Evolutionary conservation across 2,797 vertebrate species (phyloP), one percentile per base, ranked within the genome.

Genomic region (Urosaurus nigricauda): DNA sequence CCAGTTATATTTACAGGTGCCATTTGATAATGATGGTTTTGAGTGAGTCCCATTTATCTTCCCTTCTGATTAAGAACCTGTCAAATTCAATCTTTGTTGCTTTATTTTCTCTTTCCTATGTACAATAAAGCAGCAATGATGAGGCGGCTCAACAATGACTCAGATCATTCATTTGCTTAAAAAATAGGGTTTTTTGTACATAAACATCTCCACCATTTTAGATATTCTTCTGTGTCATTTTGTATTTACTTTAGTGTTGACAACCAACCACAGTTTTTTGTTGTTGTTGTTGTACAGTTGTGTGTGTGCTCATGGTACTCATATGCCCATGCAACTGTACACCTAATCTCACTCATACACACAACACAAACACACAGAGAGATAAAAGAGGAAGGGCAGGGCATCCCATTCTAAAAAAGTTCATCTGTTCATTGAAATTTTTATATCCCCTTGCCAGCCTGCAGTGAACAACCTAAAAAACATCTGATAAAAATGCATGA

Each of bases 101-200:
- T 58, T 75, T 83, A 51, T 85, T 40, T 56, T 0, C 73, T 79
- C 17, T 12, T 11, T 1, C 74, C 85, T 19, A 3, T 71, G 35
- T 0, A 0, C 35, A 88, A 90, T 68, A 84, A 86, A 71, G 32
- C 92, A 73, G 47, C 53, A 79, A 9, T 12, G 51, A 80, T 37
- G 21, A 78, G 58, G n/a, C 35, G n/a, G 73, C 85, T 79, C 79
- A 73, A 58, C 87, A 88, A 60, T 75, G 90, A 65, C n/a, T 37
- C 53, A 14, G 84, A 63, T 3, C 0, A 75, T 65, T 77, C 56
- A 89, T 79, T 89, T 87, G 32, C 37, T 79, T 68, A 2, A 84
- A 88, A 73, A 88, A 82, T 86, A 47, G 68, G 32, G 32, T 29
- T 37, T 58, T 29, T 14, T 75, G 35, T 81, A 89, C 80, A 85